Evolutionary conservation across 2,797 vertebrate species (phyloP).

Genomic region (Diceros bicornis): DNA sequence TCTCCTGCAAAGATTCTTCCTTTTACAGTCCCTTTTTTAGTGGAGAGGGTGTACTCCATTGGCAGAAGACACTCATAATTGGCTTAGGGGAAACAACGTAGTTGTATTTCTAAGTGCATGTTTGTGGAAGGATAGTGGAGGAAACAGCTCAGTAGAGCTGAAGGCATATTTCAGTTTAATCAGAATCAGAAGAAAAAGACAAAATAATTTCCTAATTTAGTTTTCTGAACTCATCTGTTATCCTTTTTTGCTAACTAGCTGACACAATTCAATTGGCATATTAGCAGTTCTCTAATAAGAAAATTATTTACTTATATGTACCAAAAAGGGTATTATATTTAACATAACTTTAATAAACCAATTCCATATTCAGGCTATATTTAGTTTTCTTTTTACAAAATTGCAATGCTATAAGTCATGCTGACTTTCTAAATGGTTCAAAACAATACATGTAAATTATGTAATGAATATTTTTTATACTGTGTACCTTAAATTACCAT

Average conservation of each 20-base stretch:
- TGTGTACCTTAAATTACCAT: not conserved
- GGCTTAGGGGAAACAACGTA: not conserved
- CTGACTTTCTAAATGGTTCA: not conserved
- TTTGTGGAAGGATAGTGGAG: not conserved
- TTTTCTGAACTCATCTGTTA: not conserved
- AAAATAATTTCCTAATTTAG: not conserved
- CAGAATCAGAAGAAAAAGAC: not conserved
- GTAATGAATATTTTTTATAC: not conserved
- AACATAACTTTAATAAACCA: not conserved
- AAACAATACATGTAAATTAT: not conserved
- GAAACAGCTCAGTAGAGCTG: not conserved
- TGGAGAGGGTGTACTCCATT: accelerated
- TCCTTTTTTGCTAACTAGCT: not conserved
- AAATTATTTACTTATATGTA: not conserved
- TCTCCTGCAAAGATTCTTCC: not conserved
- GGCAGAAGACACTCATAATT: not conserved
- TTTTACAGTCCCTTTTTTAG: not conserved
- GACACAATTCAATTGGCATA: not conserved
- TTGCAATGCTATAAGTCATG: not conserved
- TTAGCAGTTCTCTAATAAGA: not conserved
- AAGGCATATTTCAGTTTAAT: not conserved
- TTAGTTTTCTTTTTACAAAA: not conserved
- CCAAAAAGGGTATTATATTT: not conserved
- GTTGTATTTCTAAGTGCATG: not conserved
- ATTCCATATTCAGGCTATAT: not conserved